Evolutionary conservation across 2,888 invertebrate genomes (phyloP).

Genomic region (Resseliella maxima): DNA sequence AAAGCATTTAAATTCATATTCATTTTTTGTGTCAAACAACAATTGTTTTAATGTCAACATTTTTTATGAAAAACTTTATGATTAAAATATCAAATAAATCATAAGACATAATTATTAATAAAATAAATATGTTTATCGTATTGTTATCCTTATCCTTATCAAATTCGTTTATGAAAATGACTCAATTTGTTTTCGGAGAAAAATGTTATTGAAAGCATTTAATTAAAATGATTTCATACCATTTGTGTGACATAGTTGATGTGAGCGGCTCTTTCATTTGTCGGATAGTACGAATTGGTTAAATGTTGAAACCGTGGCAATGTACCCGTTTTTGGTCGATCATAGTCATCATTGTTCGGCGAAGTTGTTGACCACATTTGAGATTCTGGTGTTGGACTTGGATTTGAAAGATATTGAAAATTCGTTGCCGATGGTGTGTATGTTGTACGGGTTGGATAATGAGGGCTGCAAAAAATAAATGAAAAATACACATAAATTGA

Average conservation of each 20-base stretch:
- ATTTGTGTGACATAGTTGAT: slow-evolving; percentile 39
- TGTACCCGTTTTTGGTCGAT: slow-evolving; percentile 64
- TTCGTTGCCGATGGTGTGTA: slow-evolving; percentile 64
- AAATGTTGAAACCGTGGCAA: slow-evolving; percentile 66
- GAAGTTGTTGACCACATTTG: slow-evolving; percentile 61
- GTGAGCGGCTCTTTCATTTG: slow-evolving; percentile 52
- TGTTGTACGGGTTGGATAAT: slow-evolving; percentile 64
- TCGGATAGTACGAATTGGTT: slow-evolving; percentile 59
- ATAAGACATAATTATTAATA: no score
- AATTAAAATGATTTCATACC: neutral
- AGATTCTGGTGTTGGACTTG: slow-evolving; percentile 62
- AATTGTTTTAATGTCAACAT: no score
- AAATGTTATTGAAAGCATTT: no score
- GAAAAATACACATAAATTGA: neutral
- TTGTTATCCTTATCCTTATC: no score
- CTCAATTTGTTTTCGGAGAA: no score
- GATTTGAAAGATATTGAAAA: slow-evolving; percentile 63
- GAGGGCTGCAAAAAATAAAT: slow-evolving; percentile 63
- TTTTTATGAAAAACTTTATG: no score
- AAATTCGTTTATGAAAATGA: no score
- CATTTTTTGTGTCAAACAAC: neutral
- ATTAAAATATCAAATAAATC: no score
- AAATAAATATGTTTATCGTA: no score
- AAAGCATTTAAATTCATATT: neutral
- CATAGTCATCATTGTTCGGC: slow-evolving; percentile 57